Conservation (phyloP, 2,113 vertebrate species). For the Xyliphius kryptos region DNA sequence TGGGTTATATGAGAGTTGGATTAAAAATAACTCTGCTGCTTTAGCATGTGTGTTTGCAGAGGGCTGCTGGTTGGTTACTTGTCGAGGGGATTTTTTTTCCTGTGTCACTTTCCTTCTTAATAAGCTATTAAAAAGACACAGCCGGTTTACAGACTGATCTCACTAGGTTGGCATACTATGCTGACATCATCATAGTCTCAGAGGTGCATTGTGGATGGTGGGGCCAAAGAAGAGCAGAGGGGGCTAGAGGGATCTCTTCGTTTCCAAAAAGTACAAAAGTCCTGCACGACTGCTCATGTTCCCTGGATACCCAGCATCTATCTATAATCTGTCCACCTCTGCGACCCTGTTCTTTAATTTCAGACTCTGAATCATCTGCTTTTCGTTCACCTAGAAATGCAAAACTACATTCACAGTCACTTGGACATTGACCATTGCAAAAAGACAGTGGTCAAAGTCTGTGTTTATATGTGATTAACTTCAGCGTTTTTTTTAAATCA, state of each 20-base stretch:
- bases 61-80: constrained; percentile 10
- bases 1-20: constrained; percentile 62
- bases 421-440: no score
- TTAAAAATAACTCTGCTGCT: constrained; percentile 75
- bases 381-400: constrained; percentile 76
- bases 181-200: constrained; percentile 44
- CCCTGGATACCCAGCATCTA: constrained; percentile 70
- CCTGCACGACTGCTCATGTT: constrained; percentile 58
- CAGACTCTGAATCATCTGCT: constrained; percentile 82
- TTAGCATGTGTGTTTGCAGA: constrained; percentile 52
- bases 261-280: constrained; percentile 61
- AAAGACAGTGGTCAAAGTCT: no score
- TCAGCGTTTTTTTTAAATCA: no score
- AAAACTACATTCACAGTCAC: no score
- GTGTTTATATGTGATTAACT: no score
- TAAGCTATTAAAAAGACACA: constrained; percentile 51
- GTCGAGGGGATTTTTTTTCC: constrained; percentile 52
- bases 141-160: constrained; percentile 39
- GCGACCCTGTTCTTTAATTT: constrained; percentile 86
- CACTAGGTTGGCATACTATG: constrained; percentile 40
- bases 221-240: constrained; percentile 29
- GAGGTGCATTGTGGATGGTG: constrained; percentile 46
- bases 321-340: constrained; percentile 69
- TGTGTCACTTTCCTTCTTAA: constrained; percentile 56
- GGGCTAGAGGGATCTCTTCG: constrained; percentile 36